Conservation (phyloP, 2,797 vertebrate genomes). For the Tokudaia tokunoshimensis region DNA sequence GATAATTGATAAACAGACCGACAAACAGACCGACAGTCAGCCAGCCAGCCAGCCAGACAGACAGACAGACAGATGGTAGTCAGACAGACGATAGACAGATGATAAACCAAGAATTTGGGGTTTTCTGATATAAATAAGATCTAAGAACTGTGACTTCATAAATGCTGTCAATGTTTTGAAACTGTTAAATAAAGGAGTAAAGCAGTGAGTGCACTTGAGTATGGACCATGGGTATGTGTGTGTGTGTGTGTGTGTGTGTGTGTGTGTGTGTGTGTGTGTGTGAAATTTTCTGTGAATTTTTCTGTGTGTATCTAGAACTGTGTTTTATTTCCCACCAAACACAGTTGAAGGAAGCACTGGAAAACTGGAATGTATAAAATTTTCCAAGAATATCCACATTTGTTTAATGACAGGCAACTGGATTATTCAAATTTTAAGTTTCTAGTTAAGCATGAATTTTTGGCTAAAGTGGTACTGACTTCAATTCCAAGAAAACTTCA, state of each 20-base stretch:
- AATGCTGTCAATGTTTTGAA: constrained; percentile 60
- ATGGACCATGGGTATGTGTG: constrained; percentile 10
- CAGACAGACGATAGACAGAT: not conserved
- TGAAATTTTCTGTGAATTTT: constrained; percentile 56
- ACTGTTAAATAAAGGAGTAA: constrained; percentile 48
- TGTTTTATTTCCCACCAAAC: constrained; percentile 45
- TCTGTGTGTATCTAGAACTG: constrained; percentile 39
- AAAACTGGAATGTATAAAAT: not conserved
- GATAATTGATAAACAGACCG: not conserved
- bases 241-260: constrained; percentile 48
- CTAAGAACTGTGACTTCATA: constrained; percentile 59
- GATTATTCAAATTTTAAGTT: not conserved
- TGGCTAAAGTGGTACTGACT: not conserved
- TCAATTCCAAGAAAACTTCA: not conserved
- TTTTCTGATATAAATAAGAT: constrained; percentile 50
- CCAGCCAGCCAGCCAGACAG: not conserved
- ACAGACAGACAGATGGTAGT: not conserved
- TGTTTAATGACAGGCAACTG: not conserved
- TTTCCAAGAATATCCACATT: constrained; percentile 52
- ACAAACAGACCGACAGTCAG: not conserved
- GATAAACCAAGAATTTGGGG: not conserved
- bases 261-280: constrained; percentile 49
- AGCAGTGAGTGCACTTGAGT: constrained; percentile 43
- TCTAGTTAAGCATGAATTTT: constrained; percentile 8
- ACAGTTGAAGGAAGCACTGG: constrained; percentile 10